Percentiles rank a stretch among this genome's conserved stretches.
Conservation (phyloP, 2,113 vertebrate genomes). For the Centrocercus urophasianus region DNA sequence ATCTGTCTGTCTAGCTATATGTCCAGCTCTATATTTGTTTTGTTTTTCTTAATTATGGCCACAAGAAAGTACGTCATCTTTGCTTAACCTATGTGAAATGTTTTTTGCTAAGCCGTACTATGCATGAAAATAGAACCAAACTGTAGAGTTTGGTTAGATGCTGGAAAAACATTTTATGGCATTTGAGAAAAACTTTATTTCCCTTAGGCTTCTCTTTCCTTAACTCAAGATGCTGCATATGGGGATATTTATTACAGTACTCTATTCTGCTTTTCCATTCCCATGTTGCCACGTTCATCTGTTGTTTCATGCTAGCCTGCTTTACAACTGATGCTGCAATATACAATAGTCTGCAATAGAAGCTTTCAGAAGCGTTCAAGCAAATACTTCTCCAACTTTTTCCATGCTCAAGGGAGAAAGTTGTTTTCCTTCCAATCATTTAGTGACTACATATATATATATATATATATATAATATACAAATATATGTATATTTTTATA, state of each 20-base stretch:
- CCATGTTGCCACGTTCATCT: background rate
- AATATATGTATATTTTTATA: too few species aligned
- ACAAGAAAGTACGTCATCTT: background rate
- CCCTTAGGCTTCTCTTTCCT: background rate
- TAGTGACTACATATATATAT: background rate
- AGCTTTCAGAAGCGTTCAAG: background rate
- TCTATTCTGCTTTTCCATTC: background rate
- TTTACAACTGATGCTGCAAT: background rate
- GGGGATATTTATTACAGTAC: background rate
- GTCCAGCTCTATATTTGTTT: background rate
- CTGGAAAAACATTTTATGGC: background rate
- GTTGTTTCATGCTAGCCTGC: background rate
- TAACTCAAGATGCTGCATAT: background rate
- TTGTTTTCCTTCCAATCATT: background rate
- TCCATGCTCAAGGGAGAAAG: background rate
- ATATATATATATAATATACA: too few species aligned
- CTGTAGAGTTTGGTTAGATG: background rate
- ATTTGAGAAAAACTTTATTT: background rate
- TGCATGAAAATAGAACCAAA: slow-evolving; percentile 7
- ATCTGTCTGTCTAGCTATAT: background rate
- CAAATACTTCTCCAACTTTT: background rate
- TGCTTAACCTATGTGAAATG: background rate
- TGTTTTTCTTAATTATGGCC: background rate
- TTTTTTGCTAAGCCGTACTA: background rate
- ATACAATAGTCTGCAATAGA: background rate